A percentile compares a stretch with the other conserved stretches of the same genome.
These are phyloP conservation scores for Phymatocera aterrima DNA, from an alignment of 2,888 invertebrate species.

Conservation along the genomic window DNA sequence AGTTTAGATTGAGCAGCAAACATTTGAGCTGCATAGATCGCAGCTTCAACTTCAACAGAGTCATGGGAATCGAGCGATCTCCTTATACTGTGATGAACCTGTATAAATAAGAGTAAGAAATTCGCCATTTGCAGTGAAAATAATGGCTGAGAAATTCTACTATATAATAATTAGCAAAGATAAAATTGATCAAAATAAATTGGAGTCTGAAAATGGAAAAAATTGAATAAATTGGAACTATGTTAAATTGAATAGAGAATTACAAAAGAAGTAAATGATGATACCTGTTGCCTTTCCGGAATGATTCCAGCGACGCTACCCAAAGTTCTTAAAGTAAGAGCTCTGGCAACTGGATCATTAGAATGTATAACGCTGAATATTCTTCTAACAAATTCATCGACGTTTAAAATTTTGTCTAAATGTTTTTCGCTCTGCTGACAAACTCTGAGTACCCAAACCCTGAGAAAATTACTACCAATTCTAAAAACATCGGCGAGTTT, in stretches of 20 bases:
- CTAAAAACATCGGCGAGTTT: slow-evolving; percentile 97
- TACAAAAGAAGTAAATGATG: neutral
- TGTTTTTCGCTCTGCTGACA: slow-evolving; percentile 98
- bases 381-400: slow-evolving; percentile 94
- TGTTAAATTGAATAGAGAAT: slow-evolving; percentile 7
- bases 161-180: neutral
- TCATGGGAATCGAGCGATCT: slow-evolving; percentile 95
- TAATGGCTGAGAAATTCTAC: neutral
- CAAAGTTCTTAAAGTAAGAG: slow-evolving; percentile 90
- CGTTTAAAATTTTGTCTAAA: slow-evolving; percentile 95
- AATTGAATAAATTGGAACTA: neutral
- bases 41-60: slow-evolving; percentile 96
- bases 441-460: slow-evolving; percentile 94
- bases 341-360: slow-evolving; percentile 97
- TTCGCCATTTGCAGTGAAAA: neutral
- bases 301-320: slow-evolving; percentile 96
- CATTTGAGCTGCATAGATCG: slow-evolving; percentile 95
- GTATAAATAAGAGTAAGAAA: slow-evolving; percentile 20
- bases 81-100: slow-evolving; percentile 94
- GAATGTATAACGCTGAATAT: slow-evolving; percentile 97
- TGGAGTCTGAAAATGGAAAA: neutral
- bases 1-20: slow-evolving; percentile 96
- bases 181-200: neutral
- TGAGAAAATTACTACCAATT: slow-evolving; percentile 91
- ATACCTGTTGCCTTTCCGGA: slow-evolving; percentile 89